Conservation (phyloP, 2,797 vertebrate genomes). For the Momotus momota region DNA sequence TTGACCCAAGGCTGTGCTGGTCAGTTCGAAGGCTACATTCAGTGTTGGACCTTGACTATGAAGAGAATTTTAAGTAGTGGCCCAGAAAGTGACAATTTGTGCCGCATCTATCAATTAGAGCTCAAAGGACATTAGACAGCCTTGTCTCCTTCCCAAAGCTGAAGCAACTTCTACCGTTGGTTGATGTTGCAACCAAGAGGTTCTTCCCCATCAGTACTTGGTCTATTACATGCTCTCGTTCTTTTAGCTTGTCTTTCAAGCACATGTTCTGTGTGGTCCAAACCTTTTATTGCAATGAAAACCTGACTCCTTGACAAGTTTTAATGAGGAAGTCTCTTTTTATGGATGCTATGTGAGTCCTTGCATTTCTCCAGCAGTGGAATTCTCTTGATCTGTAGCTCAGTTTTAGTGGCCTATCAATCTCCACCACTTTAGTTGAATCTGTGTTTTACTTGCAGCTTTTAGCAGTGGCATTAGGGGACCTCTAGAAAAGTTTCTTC, state of each 20-base stretch:
- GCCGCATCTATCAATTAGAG: background rate
- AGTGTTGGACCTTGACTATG: background rate
- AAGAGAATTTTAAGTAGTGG: background rate
- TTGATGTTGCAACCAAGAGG: background rate
- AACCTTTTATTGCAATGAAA: background rate
- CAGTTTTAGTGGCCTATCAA: background rate
- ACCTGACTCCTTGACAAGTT: background rate
- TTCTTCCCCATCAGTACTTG: background rate
- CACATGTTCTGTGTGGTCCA: rapidly evolving
- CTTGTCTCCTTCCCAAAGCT: background rate
- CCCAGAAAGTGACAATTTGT: background rate
- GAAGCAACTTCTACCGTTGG: background rate
- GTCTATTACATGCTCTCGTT: rapidly evolving
- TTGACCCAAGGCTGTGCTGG: background rate
- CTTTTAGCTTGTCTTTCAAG: background rate
- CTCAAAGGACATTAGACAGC: background rate
- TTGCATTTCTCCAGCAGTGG: background rate
- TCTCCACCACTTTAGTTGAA: background rate
- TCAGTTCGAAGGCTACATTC: background rate
- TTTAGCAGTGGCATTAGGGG: background rate
- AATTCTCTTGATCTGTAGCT: background rate
- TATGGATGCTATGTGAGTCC: background rate
- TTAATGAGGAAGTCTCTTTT: background rate
- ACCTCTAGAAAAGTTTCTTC: background rate
- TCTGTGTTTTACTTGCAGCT: background rate